Conservation (phyloP, 2,888 invertebrate species). For the Spisula solida region DNA sequence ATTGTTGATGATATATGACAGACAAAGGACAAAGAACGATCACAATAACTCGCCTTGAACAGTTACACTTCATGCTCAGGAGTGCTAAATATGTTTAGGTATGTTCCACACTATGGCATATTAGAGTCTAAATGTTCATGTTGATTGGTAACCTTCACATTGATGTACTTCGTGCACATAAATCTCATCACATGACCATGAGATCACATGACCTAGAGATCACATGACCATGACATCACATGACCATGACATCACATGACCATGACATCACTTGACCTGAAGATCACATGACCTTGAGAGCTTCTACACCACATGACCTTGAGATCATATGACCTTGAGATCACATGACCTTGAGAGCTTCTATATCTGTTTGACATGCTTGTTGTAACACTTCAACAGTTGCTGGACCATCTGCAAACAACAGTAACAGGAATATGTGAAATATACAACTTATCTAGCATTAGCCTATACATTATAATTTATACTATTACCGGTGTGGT, state of each 20-base stretch:
- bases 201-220: not conserved
- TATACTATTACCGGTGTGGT: no score
- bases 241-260: no score
- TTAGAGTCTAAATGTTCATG: no score
- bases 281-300: slow-evolving; percentile 24
- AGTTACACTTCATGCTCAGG: no score
- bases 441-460: no score
- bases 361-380: slow-evolving; percentile 71
- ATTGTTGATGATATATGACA: no score
- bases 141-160: no score
- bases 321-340: slow-evolving; percentile 24
- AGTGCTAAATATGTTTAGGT: no score
- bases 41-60: no score
- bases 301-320: slow-evolving; percentile 18
- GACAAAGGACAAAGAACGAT: no score
- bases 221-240: slow-evolving; percentile 10
- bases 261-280: slow-evolving; percentile 5
- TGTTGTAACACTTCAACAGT: slow-evolving; percentile 80
- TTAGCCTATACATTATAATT: no score
- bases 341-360: slow-evolving; percentile 18
- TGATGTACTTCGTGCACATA: not conserved
- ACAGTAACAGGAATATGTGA: not conserved
- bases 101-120: no score
- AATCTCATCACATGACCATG: not conserved
- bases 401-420: slow-evolving; percentile 80